These are phyloP conservation scores for Mesoclemmys tuberculata DNA, from an alignment of 2,113 vertebrate species.

Conservation along the genomic window DNA sequence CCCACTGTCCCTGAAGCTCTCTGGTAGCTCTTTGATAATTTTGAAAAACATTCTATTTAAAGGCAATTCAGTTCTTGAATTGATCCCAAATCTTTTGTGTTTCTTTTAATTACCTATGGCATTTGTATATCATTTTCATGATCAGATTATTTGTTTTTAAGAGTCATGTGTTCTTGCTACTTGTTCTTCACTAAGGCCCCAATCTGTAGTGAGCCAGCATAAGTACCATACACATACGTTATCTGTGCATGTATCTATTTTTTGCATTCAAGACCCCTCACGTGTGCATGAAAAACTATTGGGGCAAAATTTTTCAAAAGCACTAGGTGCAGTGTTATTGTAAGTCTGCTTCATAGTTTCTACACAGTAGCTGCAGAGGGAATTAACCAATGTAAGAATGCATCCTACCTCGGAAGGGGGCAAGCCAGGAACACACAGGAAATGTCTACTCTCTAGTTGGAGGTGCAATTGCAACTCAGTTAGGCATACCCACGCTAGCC, in stretches of 20 bases:
- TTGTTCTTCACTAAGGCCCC: not conserved
- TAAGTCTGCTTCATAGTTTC: not conserved
- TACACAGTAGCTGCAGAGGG: not conserved
- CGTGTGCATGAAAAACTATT: not conserved
- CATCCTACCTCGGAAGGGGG: not conserved
- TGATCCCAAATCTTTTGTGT: not conserved
- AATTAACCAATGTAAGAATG: not conserved
- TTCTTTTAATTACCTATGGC: not conserved
- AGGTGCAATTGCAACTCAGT: not conserved
- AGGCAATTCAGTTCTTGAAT: not conserved
- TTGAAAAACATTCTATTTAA: slow-evolving; percentile 14
- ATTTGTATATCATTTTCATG: not conserved
- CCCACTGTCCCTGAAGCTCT: not conserved
- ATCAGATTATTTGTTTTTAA: not conserved
- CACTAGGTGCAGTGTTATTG: too few species aligned
- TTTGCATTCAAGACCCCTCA: not conserved
- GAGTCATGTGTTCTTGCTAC: not conserved
- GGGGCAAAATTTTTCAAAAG: too few species aligned
- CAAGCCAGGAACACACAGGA: not conserved
- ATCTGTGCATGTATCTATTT: not conserved
- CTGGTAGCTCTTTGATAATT: not conserved
- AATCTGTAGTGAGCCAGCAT: not conserved
- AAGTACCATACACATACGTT: not conserved
- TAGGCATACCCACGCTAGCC: not conserved
- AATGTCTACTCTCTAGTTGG: not conserved